Evolutionary conservation across 1,140 invertebrate species (phyloP).

Genomic region (Ips typographus): DNA sequence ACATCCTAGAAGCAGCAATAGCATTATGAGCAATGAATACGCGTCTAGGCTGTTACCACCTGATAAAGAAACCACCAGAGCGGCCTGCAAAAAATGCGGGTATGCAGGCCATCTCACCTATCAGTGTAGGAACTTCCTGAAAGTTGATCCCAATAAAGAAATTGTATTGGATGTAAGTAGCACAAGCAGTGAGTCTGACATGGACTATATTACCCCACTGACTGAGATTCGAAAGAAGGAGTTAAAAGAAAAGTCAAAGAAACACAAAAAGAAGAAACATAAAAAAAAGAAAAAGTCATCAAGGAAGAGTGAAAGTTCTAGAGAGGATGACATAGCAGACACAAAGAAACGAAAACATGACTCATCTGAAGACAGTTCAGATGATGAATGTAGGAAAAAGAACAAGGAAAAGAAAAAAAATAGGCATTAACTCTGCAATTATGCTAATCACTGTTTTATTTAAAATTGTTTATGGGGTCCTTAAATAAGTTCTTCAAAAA

Average conservation of each 20-base stretch:
- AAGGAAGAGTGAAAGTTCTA: constrained; percentile 8
- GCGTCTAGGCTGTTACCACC: constrained; percentile 49
- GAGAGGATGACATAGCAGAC: constrained; percentile 12
- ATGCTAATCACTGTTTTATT: too few species aligned
- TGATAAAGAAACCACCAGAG: constrained; percentile 69
- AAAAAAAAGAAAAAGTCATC: constrained; percentile 29
- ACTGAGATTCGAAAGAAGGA: constrained; percentile 78
- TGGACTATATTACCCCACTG: constrained; percentile 80
- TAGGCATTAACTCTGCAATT: not conserved
- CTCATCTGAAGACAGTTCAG: not conserved
- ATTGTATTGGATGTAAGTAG: constrained; percentile 93
- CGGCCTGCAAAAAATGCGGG: constrained; percentile 91
- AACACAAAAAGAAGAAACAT: constrained; percentile 53
- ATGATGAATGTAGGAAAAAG: not conserved
- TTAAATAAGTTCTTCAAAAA: too few species aligned
- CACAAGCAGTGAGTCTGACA: constrained; percentile 86
- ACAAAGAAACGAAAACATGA: not conserved
- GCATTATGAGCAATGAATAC: constrained; percentile 38
- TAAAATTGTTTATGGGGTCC: too few species aligned
- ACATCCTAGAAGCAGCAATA: too few species aligned
- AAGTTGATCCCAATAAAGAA: constrained; percentile 84
- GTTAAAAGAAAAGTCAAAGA: constrained; percentile 64
- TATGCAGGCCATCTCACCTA: constrained; percentile 94
- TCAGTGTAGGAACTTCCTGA: constrained; percentile 95
- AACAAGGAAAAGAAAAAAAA: not conserved